A percentile compares a stretch with the other conserved stretches of the same genome.
Conservation (phyloP, 2,888 invertebrate genomes). For the Drosophila gaucha region DNA sequence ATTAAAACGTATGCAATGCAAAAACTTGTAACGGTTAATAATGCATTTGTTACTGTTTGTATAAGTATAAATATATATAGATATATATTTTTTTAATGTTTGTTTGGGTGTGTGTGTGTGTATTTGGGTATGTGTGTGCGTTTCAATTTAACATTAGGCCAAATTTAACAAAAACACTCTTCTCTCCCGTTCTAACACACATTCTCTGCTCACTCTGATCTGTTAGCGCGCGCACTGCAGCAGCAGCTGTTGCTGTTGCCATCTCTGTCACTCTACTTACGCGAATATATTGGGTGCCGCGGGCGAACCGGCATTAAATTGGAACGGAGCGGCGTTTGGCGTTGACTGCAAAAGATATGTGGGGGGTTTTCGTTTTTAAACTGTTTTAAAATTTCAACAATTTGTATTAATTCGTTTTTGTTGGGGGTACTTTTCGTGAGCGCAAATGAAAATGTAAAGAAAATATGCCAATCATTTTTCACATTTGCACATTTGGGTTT, state of each 20-base stretch:
- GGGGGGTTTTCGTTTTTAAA: slow-evolving; percentile 53
- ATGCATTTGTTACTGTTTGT: slow-evolving; percentile 31
- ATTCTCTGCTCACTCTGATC: slow-evolving; percentile 27
- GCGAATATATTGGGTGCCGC: slow-evolving; percentile 84
- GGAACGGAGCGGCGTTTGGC: slow-evolving; percentile 83
- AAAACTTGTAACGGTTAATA: slow-evolving; percentile 25
- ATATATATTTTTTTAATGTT: slow-evolving; percentile 1
- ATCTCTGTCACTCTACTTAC: slow-evolving; percentile 80
- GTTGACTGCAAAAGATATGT: slow-evolving; percentile 82
- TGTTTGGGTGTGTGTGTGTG: slow-evolving; percentile 6
- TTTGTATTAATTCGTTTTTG: background rate
- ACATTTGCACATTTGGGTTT: too few relatives aligned
- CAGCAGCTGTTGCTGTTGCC: slow-evolving; percentile 18
- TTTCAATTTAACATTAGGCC: slow-evolving; percentile 31
- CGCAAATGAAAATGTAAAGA: slow-evolving; percentile 13
- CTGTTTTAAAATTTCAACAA: slow-evolving; percentile 15
- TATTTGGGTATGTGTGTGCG: slow-evolving; percentile 9
- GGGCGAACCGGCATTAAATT: slow-evolving; percentile 83
- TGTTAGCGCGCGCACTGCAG: background rate
- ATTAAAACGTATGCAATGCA: slow-evolving; percentile 40
- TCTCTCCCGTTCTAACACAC: slow-evolving; percentile 11
- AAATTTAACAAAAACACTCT: slow-evolving; percentile 37
- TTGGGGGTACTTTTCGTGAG: slow-evolving; percentile 11
- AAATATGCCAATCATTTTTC: slow-evolving; percentile 3
- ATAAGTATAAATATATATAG: background rate